Conservation (phyloP, 2,888 invertebrate genomes). For the Eueremaeus valkanovi region DNA sequence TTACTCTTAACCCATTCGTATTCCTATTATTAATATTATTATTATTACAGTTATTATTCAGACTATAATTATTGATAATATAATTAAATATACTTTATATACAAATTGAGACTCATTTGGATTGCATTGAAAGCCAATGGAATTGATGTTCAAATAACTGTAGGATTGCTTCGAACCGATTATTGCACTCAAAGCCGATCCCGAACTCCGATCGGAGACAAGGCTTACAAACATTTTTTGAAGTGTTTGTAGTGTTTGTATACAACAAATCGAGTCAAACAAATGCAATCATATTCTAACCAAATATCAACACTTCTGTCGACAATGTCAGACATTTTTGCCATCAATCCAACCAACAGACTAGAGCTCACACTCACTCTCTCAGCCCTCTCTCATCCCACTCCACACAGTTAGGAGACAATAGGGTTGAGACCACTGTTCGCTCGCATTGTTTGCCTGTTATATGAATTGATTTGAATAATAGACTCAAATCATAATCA, state of each 20-base stretch:
- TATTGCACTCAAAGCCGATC: slow-evolving; percentile 3
- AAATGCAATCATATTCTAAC: background rate
- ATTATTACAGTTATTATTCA: too few species aligned
- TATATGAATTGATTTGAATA: too few species aligned
- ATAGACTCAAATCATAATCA: too few species aligned
- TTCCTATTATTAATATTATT: too few species aligned
- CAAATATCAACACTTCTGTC: background rate
- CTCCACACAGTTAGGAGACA: background rate
- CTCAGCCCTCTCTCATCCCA: background rate
- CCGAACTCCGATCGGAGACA: background rate
- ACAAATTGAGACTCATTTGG: slow-evolving; percentile 13
- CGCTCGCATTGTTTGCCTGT: background rate
- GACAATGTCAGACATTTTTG: background rate
- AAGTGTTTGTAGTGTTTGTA: background rate
- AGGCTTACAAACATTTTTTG: background rate
- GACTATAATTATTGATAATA: too few species aligned
- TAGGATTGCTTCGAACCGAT: background rate
- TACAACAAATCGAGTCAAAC: background rate
- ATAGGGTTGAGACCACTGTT: too few species aligned
- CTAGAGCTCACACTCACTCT: background rate
- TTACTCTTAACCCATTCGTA: too few species aligned
- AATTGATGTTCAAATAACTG: background rate
- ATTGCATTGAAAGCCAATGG: background rate
- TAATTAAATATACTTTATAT: too few species aligned
- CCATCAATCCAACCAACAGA: background rate